These are phyloP conservation scores for Zeus faber DNA, from an alignment of 2,113 vertebrate species.

Conservation along the genomic window DNA sequence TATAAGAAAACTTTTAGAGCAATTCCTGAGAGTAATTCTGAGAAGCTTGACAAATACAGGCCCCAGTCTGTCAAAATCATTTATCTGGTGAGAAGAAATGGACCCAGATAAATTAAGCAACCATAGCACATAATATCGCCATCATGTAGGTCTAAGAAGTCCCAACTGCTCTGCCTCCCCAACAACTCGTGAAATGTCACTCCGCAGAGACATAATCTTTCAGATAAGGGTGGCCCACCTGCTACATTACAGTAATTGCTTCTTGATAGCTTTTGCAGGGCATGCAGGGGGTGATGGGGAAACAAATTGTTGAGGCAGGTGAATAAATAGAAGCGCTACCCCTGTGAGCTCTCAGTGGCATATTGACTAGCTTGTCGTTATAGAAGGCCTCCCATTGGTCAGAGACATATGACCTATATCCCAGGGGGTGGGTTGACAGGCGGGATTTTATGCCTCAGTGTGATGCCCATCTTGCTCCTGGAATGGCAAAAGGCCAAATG, in stretches of 20 bases:
- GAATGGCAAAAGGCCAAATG: not conserved
- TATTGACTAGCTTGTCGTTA: slow-evolving; percentile 8
- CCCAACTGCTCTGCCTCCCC: too few relatives aligned
- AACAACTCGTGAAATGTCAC: not conserved
- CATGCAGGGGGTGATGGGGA: not conserved
- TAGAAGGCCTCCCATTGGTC: slow-evolving; percentile 20
- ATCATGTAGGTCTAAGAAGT: too few relatives aligned
- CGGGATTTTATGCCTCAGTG: slow-evolving; percentile 7
- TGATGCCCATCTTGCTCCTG: slow-evolving; percentile 15
- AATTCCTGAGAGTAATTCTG: too few relatives aligned
- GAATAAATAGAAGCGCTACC: slow-evolving; percentile 6
- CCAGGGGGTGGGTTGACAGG: slow-evolving; percentile 24
- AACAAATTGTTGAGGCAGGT: slow-evolving; percentile 13
- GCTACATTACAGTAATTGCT: not conserved
- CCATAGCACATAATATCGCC: too few relatives aligned
- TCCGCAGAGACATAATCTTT: not conserved
- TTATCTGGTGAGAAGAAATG: too few relatives aligned
- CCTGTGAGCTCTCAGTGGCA: too few relatives aligned
- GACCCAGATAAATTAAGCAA: too few relatives aligned
- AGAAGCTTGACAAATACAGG: too few relatives aligned
- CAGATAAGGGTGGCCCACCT: not conserved
- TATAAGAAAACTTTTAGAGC: too few relatives aligned
- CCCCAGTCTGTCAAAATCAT: too few relatives aligned
- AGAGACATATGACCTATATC: slow-evolving; percentile 11
- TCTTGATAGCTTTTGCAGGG: slow-evolving; percentile 12